phyloP scores from a whole-genome alignment of 2,113 vertebrate genomes.

The Labeo rohita region DNA sequence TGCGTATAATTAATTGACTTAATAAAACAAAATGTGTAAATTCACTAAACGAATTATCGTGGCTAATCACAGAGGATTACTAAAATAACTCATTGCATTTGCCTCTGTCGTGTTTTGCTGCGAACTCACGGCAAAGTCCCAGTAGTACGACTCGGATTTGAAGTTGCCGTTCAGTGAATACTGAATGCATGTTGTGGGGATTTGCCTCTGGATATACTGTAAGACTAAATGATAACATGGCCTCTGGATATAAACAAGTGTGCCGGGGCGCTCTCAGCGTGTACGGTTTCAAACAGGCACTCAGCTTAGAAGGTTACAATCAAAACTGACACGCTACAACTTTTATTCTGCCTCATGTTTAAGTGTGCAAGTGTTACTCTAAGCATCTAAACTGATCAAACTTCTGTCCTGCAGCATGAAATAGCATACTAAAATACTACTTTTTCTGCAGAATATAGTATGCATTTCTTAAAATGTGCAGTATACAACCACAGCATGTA shows the following conservation, averaged over 20 bases:
- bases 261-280: neutral
- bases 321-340: neutral
- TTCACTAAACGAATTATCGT: conserved; percentile 75
- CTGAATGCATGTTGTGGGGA: conserved; percentile 5
- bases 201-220: conserved; percentile 33
- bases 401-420: neutral
- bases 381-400: neutral
- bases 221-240: conserved; percentile 18
- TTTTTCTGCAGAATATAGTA: neutral
- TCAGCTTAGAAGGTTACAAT: neutral
- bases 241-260: conserved; percentile 28
- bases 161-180: neutral
- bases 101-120: conserved; percentile 71
- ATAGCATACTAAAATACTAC: neutral
- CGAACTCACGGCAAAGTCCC: conserved; percentile 63
- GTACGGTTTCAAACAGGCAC: conserved; percentile 2
- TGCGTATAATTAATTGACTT: conserved; percentile 79
- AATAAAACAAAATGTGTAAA: conserved; percentile 70
- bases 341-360: neutral
- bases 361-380: neutral
- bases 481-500: neutral
- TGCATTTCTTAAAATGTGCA: neutral
- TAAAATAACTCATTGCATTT: conserved; percentile 79
- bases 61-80: conserved; percentile 81
- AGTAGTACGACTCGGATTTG: neutral